A percentile compares a stretch with the other conserved stretches of the same genome.
Evolutionary conservation across 2,113 vertebrate species (phyloP).

Genomic region (Carassius gibelio): DNA sequence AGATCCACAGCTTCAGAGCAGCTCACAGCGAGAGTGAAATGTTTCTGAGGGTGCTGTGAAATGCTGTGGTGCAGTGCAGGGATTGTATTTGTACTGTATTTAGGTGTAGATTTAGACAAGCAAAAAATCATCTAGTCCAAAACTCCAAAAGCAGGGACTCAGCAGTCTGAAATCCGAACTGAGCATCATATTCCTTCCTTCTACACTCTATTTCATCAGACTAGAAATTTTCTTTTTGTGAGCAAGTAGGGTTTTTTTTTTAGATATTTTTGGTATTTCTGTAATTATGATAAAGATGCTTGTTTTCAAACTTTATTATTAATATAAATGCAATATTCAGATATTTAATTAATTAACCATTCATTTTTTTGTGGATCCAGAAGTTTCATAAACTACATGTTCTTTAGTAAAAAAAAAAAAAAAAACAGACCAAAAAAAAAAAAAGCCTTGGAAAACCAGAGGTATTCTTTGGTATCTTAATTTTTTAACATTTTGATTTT

Average conservation of each 20-base stretch:
- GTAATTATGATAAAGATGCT: neutral
- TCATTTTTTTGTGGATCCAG: too few relatives aligned
- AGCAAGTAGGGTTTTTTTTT: neutral
- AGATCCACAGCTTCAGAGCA: neutral
- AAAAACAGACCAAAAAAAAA: too few relatives aligned
- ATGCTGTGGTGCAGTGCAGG: conserved; percentile 16
- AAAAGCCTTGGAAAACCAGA: too few relatives aligned
- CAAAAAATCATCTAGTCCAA: neutral
- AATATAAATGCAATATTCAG: neutral
- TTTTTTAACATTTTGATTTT: too few relatives aligned
- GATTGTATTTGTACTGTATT: conserved; percentile 6
- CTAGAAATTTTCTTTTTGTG: neutral
- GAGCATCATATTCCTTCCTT: neutral
- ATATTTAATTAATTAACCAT: too few relatives aligned
- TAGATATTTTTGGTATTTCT: neutral
- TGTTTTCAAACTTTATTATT: neutral
- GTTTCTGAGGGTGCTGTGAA: neutral
- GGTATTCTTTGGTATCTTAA: too few relatives aligned
- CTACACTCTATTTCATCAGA: neutral
- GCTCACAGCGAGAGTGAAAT: neutral
- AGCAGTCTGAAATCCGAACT: neutral
- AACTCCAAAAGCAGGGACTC: neutral
- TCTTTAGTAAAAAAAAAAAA: too few relatives aligned
- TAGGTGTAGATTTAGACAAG: conserved; percentile 28
- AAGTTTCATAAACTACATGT: too few relatives aligned